Evolutionary conservation across 2,797 vertebrate species (phyloP).

Genomic region (Brotogeris chrysoptera): DNA sequence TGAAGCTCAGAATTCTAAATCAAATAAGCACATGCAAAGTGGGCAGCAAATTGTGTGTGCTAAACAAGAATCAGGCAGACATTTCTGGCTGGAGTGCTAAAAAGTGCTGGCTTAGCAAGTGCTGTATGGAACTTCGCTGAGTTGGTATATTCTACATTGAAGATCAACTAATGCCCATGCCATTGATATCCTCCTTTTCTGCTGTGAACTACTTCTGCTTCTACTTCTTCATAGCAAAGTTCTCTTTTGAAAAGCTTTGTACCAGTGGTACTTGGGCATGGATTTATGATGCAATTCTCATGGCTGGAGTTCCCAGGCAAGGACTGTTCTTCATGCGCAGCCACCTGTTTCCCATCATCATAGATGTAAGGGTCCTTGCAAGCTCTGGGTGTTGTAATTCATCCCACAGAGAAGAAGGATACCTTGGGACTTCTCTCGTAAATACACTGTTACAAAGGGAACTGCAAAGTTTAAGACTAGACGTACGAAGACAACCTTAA

Average conservation of each 20-base stretch:
- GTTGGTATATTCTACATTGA: not conserved
- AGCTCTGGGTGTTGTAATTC: not conserved
- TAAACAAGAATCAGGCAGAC: not conserved
- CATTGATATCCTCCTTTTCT: not conserved
- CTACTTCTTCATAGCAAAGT: not conserved
- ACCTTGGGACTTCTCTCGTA: not conserved
- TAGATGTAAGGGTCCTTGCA: not conserved
- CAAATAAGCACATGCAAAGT: not conserved
- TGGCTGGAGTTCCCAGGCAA: not conserved
- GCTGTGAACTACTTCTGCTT: not conserved
- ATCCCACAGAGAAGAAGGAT: not conserved
- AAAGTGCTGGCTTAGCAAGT: not conserved
- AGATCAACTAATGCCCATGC: not conserved
- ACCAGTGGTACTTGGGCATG: not conserved
- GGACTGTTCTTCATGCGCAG: not conserved
- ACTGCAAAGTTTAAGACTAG: not conserved
- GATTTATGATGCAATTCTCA: not conserved
- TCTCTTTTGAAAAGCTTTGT: not conserved
- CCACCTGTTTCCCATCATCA: conserved; percentile 16
- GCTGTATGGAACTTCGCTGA: not conserved
- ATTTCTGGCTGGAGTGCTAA: not conserved
- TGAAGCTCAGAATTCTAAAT: not conserved
- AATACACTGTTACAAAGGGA: not conserved
- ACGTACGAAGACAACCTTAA: not conserved
- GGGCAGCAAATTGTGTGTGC: not conserved